Evolutionary conservation across 2,113 vertebrate genomes (phyloP).

Genomic region (rat (Rattus norvegicus)): DNA sequence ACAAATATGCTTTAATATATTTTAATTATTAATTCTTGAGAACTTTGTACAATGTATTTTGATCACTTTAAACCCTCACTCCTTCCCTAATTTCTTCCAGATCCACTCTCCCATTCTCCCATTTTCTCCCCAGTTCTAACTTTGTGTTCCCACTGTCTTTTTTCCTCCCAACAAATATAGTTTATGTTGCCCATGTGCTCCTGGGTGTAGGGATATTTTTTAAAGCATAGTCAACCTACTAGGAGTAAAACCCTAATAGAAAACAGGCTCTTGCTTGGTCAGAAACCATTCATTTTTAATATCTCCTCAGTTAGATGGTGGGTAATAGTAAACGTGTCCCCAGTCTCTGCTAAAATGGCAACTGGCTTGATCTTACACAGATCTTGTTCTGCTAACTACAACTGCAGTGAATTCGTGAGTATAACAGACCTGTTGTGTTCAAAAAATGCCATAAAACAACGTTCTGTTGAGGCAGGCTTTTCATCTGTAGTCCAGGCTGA

Average conservation of each 20-base stretch:
- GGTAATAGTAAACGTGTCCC: background rate
- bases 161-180: background rate
- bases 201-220: background rate
- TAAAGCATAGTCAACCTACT: background rate
- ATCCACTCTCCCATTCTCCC: background rate
- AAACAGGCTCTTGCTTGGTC: background rate
- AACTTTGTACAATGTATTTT: background rate
- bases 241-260: background rate
- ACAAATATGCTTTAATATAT: background rate
- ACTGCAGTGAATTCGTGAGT: background rate
- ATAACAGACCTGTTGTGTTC: background rate
- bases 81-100: background rate
- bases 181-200: background rate
- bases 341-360: background rate
- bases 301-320: background rate
- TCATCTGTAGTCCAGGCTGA: background rate
- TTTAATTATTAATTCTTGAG: background rate
- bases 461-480: background rate
- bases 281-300: background rate
- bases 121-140: too few species aligned
- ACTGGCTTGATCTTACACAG: background rate
- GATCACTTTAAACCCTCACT: background rate
- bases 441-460: background rate
- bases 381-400: background rate
- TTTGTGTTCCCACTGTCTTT: background rate